phyloP scores from a whole-genome alignment of 2,797 vertebrate species.

The Hippopotamyrus pictus region DNA sequence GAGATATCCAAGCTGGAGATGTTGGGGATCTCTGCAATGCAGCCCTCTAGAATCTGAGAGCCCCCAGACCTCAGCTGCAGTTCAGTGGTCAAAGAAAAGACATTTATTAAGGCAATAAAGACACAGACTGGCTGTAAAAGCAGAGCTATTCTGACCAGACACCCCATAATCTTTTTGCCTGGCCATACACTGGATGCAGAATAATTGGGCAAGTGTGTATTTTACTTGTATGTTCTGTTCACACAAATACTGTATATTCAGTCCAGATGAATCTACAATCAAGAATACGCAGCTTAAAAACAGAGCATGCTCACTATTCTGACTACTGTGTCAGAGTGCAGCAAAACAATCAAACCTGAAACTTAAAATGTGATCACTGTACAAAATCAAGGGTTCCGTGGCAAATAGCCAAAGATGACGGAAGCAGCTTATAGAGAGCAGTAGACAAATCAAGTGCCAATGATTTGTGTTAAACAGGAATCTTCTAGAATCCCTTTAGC shows the following conservation, averaged over 20 bases:
- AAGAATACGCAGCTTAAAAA: neutral
- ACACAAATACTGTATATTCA: neutral
- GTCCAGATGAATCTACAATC: neutral
- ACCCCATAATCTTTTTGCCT: neutral
- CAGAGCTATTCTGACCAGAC: neutral
- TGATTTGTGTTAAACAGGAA: neutral
- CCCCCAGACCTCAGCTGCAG: slow-evolving; percentile 83
- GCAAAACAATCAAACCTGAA: neutral
- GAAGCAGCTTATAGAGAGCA: neutral
- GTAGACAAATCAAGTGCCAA: neutral
- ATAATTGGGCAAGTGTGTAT: neutral
- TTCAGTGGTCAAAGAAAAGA: slow-evolving; percentile 28
- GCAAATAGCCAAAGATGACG: neutral
- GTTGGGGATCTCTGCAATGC: slow-evolving; percentile 93
- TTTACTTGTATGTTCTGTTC: neutral
- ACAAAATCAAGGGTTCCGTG: neutral
- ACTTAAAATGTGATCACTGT: neutral
- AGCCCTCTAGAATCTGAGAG: slow-evolving; percentile 91
- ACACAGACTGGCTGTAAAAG: neutral
- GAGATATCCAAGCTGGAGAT: slow-evolving; percentile 92
- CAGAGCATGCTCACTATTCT: neutral
- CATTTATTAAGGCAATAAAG: neutral
- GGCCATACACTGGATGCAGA: neutral
- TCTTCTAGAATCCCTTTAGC: neutral
- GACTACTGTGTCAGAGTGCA: neutral